Conservation (phyloP, 2,113 vertebrate genomes). For the Empidonax traillii region DNA sequence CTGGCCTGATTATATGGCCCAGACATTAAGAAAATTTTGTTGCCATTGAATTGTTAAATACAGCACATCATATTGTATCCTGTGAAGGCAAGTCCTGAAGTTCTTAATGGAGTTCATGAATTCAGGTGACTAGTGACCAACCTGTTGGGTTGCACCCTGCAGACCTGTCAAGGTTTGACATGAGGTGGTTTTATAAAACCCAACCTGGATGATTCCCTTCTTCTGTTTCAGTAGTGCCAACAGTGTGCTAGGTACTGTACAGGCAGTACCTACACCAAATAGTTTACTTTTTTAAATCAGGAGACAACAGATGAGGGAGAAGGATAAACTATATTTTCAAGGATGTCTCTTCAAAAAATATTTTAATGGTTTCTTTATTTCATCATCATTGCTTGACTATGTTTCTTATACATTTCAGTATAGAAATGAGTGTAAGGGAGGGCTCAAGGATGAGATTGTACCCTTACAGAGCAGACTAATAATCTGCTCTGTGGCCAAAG, state of each 20-base stretch:
- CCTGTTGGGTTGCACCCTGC: not conserved
- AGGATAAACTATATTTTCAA: not conserved
- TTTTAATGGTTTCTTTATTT: not conserved
- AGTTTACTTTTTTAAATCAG: not conserved
- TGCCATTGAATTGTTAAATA: not conserved
- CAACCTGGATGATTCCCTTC: not conserved
- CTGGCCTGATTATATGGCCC: not conserved
- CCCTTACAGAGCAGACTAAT: not conserved
- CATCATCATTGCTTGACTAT: not conserved
- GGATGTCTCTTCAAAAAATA: not conserved
- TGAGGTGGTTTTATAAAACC: not conserved
- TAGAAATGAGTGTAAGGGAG: not conserved
- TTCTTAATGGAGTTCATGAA: not conserved
- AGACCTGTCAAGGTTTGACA: not conserved
- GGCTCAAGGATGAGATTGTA: not conserved
- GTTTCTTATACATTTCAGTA: not conserved
- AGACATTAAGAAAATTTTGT: not conserved
- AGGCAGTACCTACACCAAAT: not conserved
- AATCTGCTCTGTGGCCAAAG: not conserved
- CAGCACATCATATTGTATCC: not conserved
- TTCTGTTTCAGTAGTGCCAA: not conserved
- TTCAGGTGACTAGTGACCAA: not conserved
- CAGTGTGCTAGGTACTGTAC: not conserved
- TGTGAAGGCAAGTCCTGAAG: not conserved
- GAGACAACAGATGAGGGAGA: not conserved